Evolutionary conservation across 1,140 invertebrate species (phyloP), one percentile per base, ranked within the genome.

Genomic region (Diabrotica undecimpunctata): DNA sequence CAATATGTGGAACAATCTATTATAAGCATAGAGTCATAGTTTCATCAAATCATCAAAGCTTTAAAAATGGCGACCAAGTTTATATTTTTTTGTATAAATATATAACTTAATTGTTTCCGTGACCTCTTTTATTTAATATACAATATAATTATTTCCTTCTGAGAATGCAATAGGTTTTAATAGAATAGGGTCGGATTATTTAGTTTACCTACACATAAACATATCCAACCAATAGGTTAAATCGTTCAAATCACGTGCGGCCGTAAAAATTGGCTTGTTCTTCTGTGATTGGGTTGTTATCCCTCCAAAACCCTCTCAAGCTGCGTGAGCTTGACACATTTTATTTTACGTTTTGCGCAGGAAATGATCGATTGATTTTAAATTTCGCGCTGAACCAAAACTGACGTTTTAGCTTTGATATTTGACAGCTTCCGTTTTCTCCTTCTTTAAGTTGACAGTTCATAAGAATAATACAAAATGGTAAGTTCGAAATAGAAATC

Each of bases 401-500:
- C 8, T 46, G 41, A 46, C 41, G 6, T 46, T 46, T 46, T 3
- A 46, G 6, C 8, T 46, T 10, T 46, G 41, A 46, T 36, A 37
- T 11, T 10, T 25, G 56, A 41, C 25, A 9, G n/a, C 37, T 38
- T 59, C 57, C 57, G 57, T 37, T 12, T 50, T 59, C 37, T 59
- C 11, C 36, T 57, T 58, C 35, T 57, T 46, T 53, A 8, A 41
- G n/a, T 62, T 52, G 50, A 46, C 55, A 50, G 60, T 66, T 46
- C 7, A 35, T 14, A 55, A 14, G 54, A 25, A 55, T 35, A 9
- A 55, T 35, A 14, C n/a, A 55, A 55, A 55, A 55, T 55, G 54
- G 54, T 55, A 35, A 55, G 54, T 55, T 14, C n/a, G 14, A 53
- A 8, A 53, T 53, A 53, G 12, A 55, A 68, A 66, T 68, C 64